Conservation (phyloP, 2,797 vertebrate genomes). For the Cheirogaleus major region DNA sequence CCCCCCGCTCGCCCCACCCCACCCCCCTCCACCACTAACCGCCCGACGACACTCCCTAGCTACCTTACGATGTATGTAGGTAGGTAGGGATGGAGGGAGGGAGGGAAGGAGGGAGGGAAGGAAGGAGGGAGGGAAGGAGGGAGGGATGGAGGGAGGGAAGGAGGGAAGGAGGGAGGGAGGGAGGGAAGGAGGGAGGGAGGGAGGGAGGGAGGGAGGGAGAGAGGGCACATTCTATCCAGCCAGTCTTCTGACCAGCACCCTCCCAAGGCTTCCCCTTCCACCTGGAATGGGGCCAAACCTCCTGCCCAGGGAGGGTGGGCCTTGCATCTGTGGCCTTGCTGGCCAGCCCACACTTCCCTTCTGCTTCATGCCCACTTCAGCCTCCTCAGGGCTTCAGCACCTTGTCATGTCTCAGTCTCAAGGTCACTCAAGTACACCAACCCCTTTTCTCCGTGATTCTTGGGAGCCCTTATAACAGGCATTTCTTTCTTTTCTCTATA, state of each 20-base stretch:
- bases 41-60: too few relatives aligned
- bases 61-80: too few relatives aligned
- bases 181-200: background rate
- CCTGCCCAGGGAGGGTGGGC: background rate
- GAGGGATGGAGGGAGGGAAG: too few relatives aligned
- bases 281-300: background rate
- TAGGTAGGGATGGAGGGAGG: too few relatives aligned
- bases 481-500: background rate
- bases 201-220: background rate
- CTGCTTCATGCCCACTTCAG: background rate
- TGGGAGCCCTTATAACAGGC: background rate
- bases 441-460: background rate
- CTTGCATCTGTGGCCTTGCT: rapidly evolving
- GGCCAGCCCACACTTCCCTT: background rate
- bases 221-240: background rate
- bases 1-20: too few relatives aligned
- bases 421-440: background rate
- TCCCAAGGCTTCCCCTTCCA: background rate
- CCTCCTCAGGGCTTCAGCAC: background rate
- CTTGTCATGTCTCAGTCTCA: background rate
- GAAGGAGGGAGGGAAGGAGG: too few relatives aligned
- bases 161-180: background rate
- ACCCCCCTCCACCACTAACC: too few relatives aligned
- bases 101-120: too few relatives aligned
- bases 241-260: background rate